Conservation (phyloP, 2,888 invertebrate species). For the Eledone cirrhosa region DNA sequence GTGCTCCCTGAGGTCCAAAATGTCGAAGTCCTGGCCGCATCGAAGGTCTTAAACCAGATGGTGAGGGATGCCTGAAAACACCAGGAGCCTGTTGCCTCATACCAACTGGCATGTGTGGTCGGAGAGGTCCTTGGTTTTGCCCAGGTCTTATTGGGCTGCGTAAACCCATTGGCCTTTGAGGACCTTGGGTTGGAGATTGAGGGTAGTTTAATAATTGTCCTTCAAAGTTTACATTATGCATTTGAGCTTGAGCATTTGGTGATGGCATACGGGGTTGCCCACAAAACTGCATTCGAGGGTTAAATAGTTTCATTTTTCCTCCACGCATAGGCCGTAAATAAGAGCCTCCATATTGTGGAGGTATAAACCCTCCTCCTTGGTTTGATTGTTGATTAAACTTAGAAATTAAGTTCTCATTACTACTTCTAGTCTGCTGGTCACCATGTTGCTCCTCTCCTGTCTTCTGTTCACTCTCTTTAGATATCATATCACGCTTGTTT, state of each 20-base stretch:
- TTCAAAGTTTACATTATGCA: background rate
- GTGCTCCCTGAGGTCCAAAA: background rate
- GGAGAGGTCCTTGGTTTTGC: background rate
- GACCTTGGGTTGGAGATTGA: background rate
- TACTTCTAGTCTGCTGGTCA: background rate
- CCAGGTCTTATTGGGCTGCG: background rate
- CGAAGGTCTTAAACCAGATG: background rate
- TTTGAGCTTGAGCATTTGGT: background rate
- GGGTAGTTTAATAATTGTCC: background rate
- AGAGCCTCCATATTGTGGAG: background rate
- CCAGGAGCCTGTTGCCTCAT: background rate
- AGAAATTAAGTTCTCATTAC: background rate
- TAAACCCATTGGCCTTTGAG: background rate
- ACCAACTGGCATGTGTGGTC: background rate
- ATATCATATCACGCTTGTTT: background rate
- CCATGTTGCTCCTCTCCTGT: background rate
- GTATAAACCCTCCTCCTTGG: too few species aligned
- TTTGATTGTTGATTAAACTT: background rate
- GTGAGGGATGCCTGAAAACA: background rate
- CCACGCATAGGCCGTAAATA: background rate
- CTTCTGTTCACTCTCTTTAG: background rate
- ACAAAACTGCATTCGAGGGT: background rate
- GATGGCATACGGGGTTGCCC: constrained; percentile 11
- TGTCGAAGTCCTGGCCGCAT: background rate
- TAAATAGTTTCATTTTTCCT: background rate